Conservation (phyloP, 2,113 vertebrate genomes). For the Propithecus coquereli region DNA sequence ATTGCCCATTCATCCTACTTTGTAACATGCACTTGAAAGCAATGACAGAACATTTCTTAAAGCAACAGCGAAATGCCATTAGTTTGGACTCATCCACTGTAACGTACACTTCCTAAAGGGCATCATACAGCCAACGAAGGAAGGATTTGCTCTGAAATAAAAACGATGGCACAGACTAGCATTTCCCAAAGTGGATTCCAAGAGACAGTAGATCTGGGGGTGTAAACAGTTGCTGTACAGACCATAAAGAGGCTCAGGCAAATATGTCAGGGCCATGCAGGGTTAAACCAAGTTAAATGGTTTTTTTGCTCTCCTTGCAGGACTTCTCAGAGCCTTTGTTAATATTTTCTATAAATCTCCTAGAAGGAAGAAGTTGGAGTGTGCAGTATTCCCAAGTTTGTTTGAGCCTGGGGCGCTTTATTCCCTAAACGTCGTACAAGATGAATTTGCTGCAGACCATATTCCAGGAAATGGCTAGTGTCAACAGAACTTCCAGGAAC, state of each 20-base stretch:
- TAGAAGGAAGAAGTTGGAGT: not conserved
- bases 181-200: not conserved
- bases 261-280: not conserved
- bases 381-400: not conserved
- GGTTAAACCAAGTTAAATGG: not conserved
- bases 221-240: fast-evolving
- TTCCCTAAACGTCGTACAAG: not conserved
- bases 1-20: not conserved
- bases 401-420: not conserved
- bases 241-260: not conserved
- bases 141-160: not conserved
- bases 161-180: not conserved
- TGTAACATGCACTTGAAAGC: not conserved
- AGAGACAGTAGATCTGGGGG: not conserved
- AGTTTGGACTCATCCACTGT: not conserved
- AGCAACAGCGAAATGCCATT: not conserved
- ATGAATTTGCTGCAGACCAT: not conserved
- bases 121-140: not conserved
- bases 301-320: not conserved
- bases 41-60: not conserved
- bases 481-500: not conserved
- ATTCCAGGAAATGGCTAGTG: not conserved
- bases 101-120: not conserved
- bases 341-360: not conserved
- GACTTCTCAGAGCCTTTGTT: not conserved